A percentile compares a stretch with the other conserved stretches of the same genome.
Conservation (phyloP, 1,140 invertebrate species). For the Drosophila subpulchrella region DNA sequence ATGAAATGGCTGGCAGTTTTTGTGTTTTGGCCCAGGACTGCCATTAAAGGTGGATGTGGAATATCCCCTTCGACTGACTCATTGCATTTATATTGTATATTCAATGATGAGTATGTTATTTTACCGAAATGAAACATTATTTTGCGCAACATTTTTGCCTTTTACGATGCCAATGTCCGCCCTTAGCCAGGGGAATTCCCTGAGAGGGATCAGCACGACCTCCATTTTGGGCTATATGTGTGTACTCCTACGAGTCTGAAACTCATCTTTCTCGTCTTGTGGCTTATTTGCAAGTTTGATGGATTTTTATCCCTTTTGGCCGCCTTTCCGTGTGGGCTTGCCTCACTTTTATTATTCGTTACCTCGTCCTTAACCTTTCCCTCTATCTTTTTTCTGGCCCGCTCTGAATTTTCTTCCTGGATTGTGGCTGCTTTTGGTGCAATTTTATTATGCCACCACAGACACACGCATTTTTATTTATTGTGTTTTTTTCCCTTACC, state of each 20-base stretch:
- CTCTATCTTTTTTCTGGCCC: conserved; percentile 33
- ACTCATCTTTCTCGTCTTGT: conserved; percentile 35
- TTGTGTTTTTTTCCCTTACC: conserved; percentile 46
- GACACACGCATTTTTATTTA: conserved; percentile 75
- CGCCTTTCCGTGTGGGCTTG: conserved; percentile 30
- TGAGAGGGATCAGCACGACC: conserved; percentile 3
- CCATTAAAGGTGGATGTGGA: conserved; percentile 30
- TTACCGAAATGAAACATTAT: conserved; percentile 77
- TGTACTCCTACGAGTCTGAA: conserved; percentile 8
- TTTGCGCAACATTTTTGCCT: conserved; percentile 62
- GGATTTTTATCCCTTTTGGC: conserved; percentile 79
- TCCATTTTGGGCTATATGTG: conserved; percentile 20
- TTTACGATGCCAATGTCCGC: conserved; percentile 60
- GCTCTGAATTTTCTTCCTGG: conserved; percentile 43
- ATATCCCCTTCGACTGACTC: conserved; percentile 6
- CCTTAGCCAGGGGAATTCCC: conserved; percentile 18
- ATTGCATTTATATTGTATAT: conserved; percentile 72
- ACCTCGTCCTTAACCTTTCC: conserved; percentile 17
- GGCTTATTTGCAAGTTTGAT: conserved; percentile 83
- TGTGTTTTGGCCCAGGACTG: conserved; percentile 1
- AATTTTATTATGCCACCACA: conserved; percentile 75
- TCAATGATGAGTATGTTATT: conserved; percentile 75
- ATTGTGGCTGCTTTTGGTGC: conserved; percentile 40
- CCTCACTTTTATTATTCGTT: conserved; percentile 45
- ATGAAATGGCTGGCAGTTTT: conserved; percentile 8